Evolutionary conservation across 2,888 invertebrate genomes (phyloP), one percentile per base, ranked within the genome.

Genomic region (Ormyrus nitidulus): DNA sequence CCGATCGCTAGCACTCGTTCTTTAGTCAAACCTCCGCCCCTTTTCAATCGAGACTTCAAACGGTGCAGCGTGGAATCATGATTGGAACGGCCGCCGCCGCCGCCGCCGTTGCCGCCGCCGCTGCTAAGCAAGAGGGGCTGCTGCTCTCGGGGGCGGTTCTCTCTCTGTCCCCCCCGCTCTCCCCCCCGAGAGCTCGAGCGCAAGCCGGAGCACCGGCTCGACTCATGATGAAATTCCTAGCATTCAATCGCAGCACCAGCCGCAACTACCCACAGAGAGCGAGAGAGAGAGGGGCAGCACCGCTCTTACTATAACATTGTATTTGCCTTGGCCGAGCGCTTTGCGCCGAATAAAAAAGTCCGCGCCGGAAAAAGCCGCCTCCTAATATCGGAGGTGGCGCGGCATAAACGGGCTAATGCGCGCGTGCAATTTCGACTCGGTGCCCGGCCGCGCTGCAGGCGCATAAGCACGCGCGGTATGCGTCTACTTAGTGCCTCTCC

Each of bases 31-130:
- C 89, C 89, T 88, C 90, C 89, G 87, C 90, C 89, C 89, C 88
- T 88, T 90, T 89, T 89, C 90, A 90, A 90, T 90, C 89, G 89
- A 90, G 89, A 90, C 90, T 90, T 90, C 90, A 90, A 90, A 90
- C 90, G 90, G 86, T 88, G 88, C 87, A 89, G 88, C 89, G 75
- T 88, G 87, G 90, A 90, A 90, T 90, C 90, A 90, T 90, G 90
- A 90, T 90, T 90, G 90, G 89, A 90, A 90, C 89, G 90, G 89
- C 86, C 89, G 88, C 86, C 88, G 68, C 72, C 88, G 68, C 72
- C 19, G 58, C 69, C 8, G 87, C 86, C 19, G 54, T 6, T 51
- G 10, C 6, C 66, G 51, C 34, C n/a, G 13, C 13, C 34, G 65
- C 71, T n/a, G 87, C 86, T 89, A 89, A 89, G 89, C 89, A 89